Base-by-base conservation (phyloP, 2,888 invertebrate genomes). In the Tenthredo mesomela region DNA sequence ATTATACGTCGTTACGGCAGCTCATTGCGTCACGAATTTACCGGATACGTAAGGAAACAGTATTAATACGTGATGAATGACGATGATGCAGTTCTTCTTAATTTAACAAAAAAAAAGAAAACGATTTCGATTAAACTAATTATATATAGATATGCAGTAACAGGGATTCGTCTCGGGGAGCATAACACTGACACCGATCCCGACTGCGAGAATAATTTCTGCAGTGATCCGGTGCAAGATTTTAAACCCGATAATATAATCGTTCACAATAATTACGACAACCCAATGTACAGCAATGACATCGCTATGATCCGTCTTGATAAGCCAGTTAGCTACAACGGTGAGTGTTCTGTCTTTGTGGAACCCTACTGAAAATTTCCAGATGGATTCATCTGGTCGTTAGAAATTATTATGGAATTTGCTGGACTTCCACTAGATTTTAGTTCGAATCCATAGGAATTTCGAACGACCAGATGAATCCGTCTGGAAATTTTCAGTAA, bases 1-100 rank as follows among this genome's bases (percentile, higher is more conserved):
- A 84, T 77, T 87, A 25, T 93, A 93, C 86, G 91, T 94, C 15
- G 37, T 94, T 54, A 94, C 94, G 5, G 94, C 94, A 2, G 93
- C 94, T 3, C 94, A 94, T 87, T 94, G 94, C 85, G 89, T 91
- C 54, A 43, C 87, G 0, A 88, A 89, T 87, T 87, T 92, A 65
- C 91, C 91, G 6, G 29, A 33, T 47, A 85, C 25, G 87, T 88
- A 70, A 86, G 85, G 67, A n/a, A 54, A 65, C 5, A n/a, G 50
- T 18, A n/a, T n/a, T n/a, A 15, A 50, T 15, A 5, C 40, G 37
- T 29, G 21, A 21, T 10, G n/a, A n/a, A n/a, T 71, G 2, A n/a
- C 37, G 3, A 33, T 71, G 15, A 33, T 71, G 15, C 4, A 1
- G 15, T 15, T 33, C 3, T 29, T n/a, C n/a, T n/a, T n/a, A n/a